Evolutionary conservation across 1,140 invertebrate genomes (phyloP), one percentile per base, ranked within the genome.

Genomic region (Radopholus similis): DNA sequence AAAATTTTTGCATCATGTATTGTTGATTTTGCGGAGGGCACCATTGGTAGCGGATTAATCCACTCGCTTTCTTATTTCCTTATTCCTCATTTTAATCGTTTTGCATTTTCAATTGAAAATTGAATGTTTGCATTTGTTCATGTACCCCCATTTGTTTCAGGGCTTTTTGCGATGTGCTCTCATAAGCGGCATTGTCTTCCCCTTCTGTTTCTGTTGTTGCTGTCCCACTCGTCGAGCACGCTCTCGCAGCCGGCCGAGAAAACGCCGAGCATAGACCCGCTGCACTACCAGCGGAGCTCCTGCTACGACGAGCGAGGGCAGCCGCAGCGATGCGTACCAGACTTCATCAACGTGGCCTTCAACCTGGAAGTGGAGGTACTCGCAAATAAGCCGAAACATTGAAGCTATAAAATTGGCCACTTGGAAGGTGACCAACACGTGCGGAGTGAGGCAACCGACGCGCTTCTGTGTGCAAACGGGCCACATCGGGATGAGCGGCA

Each of bases 331-430:
- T 97, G 95, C 83, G 89, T 93, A 72, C 93, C 95, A 0, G 90
- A 90, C 66, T 98, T 97, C 83, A 91, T 92, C 78, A 98, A 98
- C 83, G 92, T 93, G 2, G 95, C 94, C 1, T 97, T 90, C 84
- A 88, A 89, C 72, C 84, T 90, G 4, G 84, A 86, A 44, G 91
- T 97, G 78, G 91, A 95, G 68, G 90, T 91, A 26, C 13, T n/a
- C n/a, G n/a, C n/a, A n/a, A n/a, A n/a, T n/a, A n/a, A n/a, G n/a
- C n/a, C n/a, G n/a, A n/a, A n/a, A 1, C 38, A 13, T 42, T n/a
- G 38, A 42, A 13, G 11, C 4, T 32, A 30, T 6, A 23, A 23
- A 15, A 57, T 57, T 57, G 30, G 11, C 9, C 23, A 15, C n/a
- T 23, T 11, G 30, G 18, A 49, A 62, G 59, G 59, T 40, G 2